These are phyloP conservation scores for Heterodera filipjevi DNA, from an alignment of 2,888 invertebrate genomes.

Conservation along the genomic window DNA sequence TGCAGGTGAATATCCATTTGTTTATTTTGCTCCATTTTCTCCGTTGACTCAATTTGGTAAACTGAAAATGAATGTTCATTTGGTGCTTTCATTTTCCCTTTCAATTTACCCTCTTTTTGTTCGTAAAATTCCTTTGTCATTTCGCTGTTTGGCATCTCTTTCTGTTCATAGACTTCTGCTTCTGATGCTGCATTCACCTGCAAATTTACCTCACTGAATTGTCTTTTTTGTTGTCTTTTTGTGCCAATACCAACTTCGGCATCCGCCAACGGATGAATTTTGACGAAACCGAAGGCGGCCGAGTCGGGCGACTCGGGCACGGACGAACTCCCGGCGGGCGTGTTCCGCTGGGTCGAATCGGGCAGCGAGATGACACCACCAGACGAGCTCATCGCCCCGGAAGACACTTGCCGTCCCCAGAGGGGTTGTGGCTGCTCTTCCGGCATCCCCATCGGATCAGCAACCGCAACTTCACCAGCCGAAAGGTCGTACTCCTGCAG, in stretches of 20 bases:
- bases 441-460: constrained; percentile 37
- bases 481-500: constrained; percentile 45
- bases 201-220: background rate
- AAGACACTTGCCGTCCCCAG: background rate
- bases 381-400: background rate
- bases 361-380: constrained; percentile 20
- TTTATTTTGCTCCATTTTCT: constrained; percentile 14
- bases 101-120: background rate
- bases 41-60: background rate
- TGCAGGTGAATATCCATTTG: constrained; percentile 19
- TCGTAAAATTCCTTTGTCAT: background rate
- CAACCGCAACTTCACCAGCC: constrained; percentile 36
- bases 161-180: background rate
- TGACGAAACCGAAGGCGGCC: constrained; percentile 22
- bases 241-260: background rate
- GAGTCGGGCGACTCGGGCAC: constrained; percentile 26
- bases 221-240: background rate
- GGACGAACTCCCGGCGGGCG: constrained; percentile 15
- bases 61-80: background rate
- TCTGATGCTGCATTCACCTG: background rate
- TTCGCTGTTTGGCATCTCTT: background rate
- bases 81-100: background rate
- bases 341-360: constrained; percentile 21
- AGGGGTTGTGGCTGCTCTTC: constrained; percentile 26
- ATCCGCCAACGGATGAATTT: background rate